These are phyloP conservation scores for Orthosia cruda DNA, from an alignment of 2,888 invertebrate genomes.

Conservation along the genomic window DNA sequence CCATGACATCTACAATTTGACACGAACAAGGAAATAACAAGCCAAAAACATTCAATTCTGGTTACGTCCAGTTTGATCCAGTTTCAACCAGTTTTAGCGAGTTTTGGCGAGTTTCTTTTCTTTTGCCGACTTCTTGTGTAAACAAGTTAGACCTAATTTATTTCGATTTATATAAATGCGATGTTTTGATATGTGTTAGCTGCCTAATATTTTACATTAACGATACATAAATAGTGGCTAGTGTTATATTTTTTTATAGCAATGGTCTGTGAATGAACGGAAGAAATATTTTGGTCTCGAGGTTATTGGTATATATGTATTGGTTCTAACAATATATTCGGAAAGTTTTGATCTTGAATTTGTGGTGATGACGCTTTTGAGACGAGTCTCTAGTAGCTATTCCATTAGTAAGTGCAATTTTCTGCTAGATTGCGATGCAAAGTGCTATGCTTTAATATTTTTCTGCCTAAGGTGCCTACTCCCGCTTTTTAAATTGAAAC, in stretches of 20 bases:
- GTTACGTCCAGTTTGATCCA: constrained; percentile 44
- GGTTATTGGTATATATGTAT: constrained; percentile 31
- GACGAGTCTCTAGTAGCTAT: too few species aligned
- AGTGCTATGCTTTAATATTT: not conserved
- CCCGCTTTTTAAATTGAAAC: too few species aligned
- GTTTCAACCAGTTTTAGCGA: constrained; percentile 43
- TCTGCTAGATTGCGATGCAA: not conserved
- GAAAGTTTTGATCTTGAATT: constrained; percentile 29
- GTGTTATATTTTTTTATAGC: constrained; percentile 13
- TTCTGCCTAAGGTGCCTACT: too few species aligned
- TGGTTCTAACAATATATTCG: constrained; percentile 34
- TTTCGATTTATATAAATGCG: constrained; percentile 33
- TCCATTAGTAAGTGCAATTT: not conserved
- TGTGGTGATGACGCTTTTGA: not conserved
- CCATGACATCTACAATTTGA: constrained; percentile 32
- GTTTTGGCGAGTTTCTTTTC: constrained; percentile 45
- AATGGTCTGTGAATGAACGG: constrained; percentile 51
- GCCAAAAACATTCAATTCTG: constrained; percentile 42
- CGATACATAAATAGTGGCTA: constrained; percentile 7
- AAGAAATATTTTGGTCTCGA: constrained; percentile 30
- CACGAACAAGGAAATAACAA: constrained; percentile 56
- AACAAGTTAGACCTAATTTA: constrained; percentile 46
- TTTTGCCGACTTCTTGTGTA: constrained; percentile 40
- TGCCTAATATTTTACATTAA: constrained; percentile 37
- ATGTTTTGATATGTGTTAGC: constrained; percentile 42